Evolutionary conservation across 37 sponge, comb jelly and placozoan genomes (phyloP).

Genomic region (Beroe ovata): DNA sequence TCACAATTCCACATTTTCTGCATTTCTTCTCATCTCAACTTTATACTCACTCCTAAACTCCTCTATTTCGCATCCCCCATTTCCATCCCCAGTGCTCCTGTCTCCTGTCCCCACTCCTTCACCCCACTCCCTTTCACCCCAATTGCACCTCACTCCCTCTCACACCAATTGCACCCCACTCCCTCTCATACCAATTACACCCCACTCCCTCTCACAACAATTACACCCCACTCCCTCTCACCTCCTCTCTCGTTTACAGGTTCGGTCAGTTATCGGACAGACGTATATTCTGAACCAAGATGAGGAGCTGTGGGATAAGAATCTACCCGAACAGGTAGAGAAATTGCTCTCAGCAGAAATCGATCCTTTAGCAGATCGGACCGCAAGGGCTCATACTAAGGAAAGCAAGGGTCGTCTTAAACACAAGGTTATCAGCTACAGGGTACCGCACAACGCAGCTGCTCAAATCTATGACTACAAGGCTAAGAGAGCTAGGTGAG

Average conservation of each 20-base stretch:
- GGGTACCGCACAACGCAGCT: constrained; percentile 98
- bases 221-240: no score
- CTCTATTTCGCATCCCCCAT: no score
- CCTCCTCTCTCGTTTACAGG: constrained; percentile 73
- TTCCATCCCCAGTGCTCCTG: no score
- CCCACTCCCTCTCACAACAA: background rate
- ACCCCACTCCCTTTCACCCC: no score
- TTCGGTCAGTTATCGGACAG: constrained; percentile 88
- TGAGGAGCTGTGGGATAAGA: constrained; percentile 97
- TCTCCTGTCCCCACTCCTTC: no score
- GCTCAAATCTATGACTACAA: constrained; percentile 99
- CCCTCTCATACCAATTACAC: background rate
- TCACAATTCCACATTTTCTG: no score
- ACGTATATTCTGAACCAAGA: constrained; percentile 99
- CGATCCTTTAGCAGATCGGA: constrained; percentile 92
- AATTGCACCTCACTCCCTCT: no score
- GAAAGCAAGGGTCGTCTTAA: constrained; percentile 77
- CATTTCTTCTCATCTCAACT: no score
- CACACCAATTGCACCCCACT: background rate
- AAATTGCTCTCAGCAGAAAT: constrained; percentile 83
- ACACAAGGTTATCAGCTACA: constrained; percentile 91
- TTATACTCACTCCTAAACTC: no score
- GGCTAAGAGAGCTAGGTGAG: constrained; percentile 88
- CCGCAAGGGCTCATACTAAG: constrained; percentile 60
- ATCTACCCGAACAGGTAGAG: constrained; percentile 95